These are phyloP conservation scores for Apis laboriosa DNA, from an alignment of 1,140 invertebrate species.

Conservation along the genomic window DNA sequence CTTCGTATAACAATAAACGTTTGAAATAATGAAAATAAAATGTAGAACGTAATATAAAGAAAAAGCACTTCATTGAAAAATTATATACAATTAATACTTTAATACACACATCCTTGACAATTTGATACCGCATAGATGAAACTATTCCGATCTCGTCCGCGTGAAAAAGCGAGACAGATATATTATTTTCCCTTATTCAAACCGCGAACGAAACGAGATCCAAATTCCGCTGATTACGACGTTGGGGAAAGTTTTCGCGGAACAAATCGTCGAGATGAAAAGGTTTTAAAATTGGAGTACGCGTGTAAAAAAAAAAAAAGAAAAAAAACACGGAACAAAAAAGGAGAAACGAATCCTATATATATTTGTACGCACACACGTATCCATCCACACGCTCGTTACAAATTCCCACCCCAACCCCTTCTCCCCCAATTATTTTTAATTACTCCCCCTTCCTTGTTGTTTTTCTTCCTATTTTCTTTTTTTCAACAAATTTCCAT, in stretches of 20 bases:
- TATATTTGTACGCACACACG: not conserved
- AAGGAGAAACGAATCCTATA: too few species aligned
- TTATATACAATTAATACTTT: too few species aligned
- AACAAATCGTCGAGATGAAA: conserved; percentile 19
- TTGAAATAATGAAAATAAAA: too few species aligned
- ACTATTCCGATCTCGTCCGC: too few species aligned
- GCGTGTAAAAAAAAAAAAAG: not conserved
- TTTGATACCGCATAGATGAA: too few species aligned
- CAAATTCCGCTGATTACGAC: conserved; percentile 5
- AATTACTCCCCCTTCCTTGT: not conserved
- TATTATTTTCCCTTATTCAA: not conserved
- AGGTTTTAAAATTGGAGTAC: conserved; percentile 1
- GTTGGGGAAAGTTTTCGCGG: conserved; percentile 7
- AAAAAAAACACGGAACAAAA: not conserved
- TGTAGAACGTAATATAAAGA: too few species aligned
- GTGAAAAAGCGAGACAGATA: too few species aligned
- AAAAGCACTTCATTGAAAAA: too few species aligned
- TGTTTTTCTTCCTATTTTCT: not conserved
- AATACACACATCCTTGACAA: too few species aligned
- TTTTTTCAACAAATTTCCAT: too few species aligned
- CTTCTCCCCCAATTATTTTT: not conserved
- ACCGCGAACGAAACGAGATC: not conserved
- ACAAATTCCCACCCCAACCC: not conserved
- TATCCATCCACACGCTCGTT: not conserved
- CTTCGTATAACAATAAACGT: too few species aligned